phyloP scores from a whole-genome alignment of 2,888 invertebrate genomes.

The Hypolimnas misippus region DNA sequence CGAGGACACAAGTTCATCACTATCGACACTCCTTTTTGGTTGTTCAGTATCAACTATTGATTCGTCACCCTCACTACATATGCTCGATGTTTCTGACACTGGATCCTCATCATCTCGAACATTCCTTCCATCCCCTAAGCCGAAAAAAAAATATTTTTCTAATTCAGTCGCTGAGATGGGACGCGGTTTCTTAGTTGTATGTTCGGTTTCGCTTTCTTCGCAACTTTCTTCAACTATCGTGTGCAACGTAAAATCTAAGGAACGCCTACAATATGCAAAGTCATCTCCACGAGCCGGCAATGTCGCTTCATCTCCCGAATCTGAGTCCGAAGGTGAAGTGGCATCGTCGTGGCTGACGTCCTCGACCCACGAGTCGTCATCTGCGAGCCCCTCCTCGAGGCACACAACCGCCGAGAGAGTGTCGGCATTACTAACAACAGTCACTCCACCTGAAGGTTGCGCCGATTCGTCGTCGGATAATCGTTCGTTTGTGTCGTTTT shows the following conservation, averaged over 20 bases:
- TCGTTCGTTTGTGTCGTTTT: constrained; percentile 72
- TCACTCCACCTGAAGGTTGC: constrained; percentile 85
- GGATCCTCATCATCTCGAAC: constrained; percentile 85
- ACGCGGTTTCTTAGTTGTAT: constrained; percentile 84
- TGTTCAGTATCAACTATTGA: constrained; percentile 86
- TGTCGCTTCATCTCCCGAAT: constrained; percentile 87
- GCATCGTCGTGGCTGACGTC: constrained; percentile 91
- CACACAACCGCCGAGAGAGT: constrained; percentile 89
- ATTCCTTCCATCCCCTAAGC: constrained; percentile 89
- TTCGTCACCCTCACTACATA: constrained; percentile 92
- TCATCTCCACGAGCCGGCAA: constrained; percentile 91
- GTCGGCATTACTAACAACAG: constrained; percentile 88
- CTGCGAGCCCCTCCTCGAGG: constrained; percentile 93
- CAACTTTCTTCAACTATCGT: constrained; percentile 97
- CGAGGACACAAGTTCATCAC: constrained; percentile 91
- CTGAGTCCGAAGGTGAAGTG: constrained; percentile 87
- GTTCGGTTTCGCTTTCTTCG: constrained; percentile 95
- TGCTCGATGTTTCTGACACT: constrained; percentile 92
- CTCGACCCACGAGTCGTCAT: constrained; percentile 96
- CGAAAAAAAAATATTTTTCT: constrained; percentile 96
- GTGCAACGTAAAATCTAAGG: constrained; percentile 95
- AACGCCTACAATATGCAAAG: constrained; percentile 90
- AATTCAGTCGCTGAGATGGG: constrained; percentile 92
- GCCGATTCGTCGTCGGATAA: constrained; percentile 73
- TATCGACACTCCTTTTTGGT: constrained; percentile 84